These are phyloP conservation scores for Bugulina stolonifera DNA, from an alignment of 2,888 invertebrate genomes.

Conservation along the genomic window DNA sequence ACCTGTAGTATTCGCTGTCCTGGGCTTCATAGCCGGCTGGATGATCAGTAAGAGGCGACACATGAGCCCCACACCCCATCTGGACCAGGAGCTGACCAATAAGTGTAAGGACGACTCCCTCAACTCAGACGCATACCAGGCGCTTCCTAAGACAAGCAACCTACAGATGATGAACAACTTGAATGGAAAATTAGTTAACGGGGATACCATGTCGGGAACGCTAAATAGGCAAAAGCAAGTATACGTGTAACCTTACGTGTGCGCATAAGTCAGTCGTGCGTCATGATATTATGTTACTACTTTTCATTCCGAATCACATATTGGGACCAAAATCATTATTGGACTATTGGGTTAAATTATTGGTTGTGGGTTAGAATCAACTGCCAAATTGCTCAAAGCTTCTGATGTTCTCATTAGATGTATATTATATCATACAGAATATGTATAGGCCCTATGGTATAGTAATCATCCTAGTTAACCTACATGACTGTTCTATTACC, in stretches of 20 bases:
- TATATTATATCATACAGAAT: background rate
- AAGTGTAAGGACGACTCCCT: background rate
- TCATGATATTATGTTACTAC: too few relatives aligned
- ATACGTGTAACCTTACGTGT: background rate
- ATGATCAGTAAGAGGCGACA: background rate
- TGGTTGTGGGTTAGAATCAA: background rate
- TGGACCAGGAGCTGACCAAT: background rate
- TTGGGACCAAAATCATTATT: background rate
- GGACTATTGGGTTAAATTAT: background rate
- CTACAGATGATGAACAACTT: slow-evolving; percentile 1
- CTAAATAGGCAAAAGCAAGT: background rate
- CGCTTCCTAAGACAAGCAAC: background rate
- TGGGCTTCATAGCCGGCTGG: background rate
- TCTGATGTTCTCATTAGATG: background rate
- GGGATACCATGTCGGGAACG: background rate
- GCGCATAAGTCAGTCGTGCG: too few relatives aligned
- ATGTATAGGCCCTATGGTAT: background rate
- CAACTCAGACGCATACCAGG: background rate
- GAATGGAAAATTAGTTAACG: background rate
- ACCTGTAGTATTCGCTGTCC: background rate
- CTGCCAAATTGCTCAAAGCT: background rate
- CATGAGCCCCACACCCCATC: background rate
- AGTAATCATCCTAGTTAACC: too few relatives aligned
- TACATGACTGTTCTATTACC: too few relatives aligned
- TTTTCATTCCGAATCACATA: background rate